These are phyloP conservation scores for Lacanobia wlatinum DNA, from an alignment of 2,888 invertebrate species.

Conservation along the genomic window DNA sequence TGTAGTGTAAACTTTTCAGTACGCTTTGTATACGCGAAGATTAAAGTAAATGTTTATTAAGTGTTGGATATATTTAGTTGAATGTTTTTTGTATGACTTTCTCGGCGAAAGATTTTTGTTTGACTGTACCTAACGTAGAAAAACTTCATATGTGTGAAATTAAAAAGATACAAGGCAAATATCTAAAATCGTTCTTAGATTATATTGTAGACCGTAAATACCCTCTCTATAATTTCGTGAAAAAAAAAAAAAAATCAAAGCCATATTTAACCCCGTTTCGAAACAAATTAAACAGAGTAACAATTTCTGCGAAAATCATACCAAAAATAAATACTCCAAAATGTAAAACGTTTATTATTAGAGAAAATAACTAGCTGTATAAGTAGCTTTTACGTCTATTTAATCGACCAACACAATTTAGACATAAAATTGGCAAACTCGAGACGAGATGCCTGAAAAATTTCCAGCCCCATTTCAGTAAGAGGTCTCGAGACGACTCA, in stretches of 20 bases:
- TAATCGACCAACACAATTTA: slow-evolving; percentile 12
- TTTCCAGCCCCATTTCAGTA: slow-evolving; percentile 27
- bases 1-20: slow-evolving; percentile 65
- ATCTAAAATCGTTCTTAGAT: no score
- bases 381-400: slow-evolving; percentile 12
- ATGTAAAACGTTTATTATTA: slow-evolving; percentile 22
- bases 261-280: not conserved
- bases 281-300: not conserved
- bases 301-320: slow-evolving; percentile 8
- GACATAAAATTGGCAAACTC: slow-evolving; percentile 28
- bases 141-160: no score
- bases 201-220: not conserved
- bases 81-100: slow-evolving; percentile 1
- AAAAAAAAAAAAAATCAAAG: not conserved
- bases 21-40: slow-evolving; percentile 60
- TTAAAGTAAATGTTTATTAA: slow-evolving; percentile 51
- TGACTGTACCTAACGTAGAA: not conserved
- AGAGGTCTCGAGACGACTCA: slow-evolving; percentile 12
- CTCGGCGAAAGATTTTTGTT: not conserved
- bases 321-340: not conserved
- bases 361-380: not conserved
- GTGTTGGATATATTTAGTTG: slow-evolving; percentile 33
- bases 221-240: not conserved
- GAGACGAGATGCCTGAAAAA: slow-evolving; percentile 11
- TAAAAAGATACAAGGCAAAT: no score